These are phyloP conservation scores for Parazoanthus swiftii DNA, from an alignment of 92 coral and sea anemone species.

Conservation along the genomic window DNA sequence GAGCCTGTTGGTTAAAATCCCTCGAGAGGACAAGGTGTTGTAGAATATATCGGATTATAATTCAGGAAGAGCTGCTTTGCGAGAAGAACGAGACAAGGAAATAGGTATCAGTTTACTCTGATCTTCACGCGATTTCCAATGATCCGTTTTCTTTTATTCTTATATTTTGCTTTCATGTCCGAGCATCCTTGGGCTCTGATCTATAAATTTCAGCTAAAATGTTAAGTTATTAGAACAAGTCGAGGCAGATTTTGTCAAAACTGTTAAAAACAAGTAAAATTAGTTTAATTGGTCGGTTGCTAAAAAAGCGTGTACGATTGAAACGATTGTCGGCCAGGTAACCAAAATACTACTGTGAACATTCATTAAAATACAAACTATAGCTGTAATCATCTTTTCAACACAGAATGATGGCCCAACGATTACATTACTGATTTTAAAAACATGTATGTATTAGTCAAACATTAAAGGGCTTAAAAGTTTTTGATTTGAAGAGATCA, in stretches of 20 bases:
- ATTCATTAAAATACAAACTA: neutral
- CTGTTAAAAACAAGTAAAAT: too few species aligned
- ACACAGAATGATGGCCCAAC: too few species aligned
- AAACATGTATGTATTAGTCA: neutral
- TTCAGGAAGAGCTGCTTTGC: neutral
- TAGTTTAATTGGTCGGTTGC: too few species aligned
- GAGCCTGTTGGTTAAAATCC: neutral
- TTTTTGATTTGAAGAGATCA: neutral
- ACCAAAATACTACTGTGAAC: too few species aligned
- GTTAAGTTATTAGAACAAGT: too few species aligned
- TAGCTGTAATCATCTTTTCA: too few species aligned
- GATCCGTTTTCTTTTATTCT: neutral
- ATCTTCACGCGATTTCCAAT: neutral
- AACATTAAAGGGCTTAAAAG: too few species aligned
- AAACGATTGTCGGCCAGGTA: neutral
- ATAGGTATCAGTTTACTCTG: too few species aligned
- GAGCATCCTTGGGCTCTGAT: too few species aligned
- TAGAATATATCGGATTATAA: neutral
- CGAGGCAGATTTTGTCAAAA: too few species aligned
- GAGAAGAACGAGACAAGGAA: neutral
- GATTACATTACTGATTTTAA: too few species aligned
- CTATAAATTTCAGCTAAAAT: too few species aligned
- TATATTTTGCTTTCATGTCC: neutral
- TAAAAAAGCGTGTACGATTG: neutral
- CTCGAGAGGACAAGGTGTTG: neutral